A percentile compares a stretch with the other conserved stretches of the same genome.
These are phyloP conservation scores for Mionectes olivaceus DNA, from an alignment of 2,797 vertebrate species.

Conservation along the genomic window DNA sequence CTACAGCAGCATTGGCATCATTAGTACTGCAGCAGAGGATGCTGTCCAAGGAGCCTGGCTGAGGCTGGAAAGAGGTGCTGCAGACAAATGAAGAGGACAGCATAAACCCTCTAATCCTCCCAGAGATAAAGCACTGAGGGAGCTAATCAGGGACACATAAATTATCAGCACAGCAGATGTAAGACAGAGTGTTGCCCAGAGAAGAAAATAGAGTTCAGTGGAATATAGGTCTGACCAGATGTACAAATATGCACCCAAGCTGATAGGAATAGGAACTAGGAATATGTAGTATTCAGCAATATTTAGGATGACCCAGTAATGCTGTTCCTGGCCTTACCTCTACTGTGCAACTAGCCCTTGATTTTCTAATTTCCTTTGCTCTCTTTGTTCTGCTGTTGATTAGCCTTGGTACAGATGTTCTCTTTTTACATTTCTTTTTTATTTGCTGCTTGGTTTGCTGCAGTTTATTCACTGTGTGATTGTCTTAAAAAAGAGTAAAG, in stretches of 20 bases:
- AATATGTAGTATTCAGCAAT: not conserved
- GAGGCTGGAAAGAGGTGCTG: conserved; percentile 4
- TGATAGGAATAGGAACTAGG: not conserved
- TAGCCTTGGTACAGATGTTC: not conserved
- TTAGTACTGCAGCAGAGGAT: not conserved
- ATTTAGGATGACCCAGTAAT: not conserved
- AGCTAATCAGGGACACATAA: not conserved
- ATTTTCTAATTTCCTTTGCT: not conserved
- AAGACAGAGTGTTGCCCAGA: not conserved
- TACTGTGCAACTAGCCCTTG: not conserved
- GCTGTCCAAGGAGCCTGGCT: not conserved
- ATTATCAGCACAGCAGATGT: not conserved
- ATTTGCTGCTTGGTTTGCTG: not conserved
- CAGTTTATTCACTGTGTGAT: not conserved
- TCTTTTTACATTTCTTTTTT: not conserved
- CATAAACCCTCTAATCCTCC: conserved; percentile 9
- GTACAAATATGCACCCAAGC: not conserved
- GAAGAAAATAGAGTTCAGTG: not conserved
- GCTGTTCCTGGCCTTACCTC: not conserved
- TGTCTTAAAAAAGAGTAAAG: conserved; percentile 11
- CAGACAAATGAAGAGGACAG: not conserved
- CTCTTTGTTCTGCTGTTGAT: not conserved
- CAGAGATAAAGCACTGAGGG: not conserved
- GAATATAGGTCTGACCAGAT: not conserved
- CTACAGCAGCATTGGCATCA: not conserved